Evolutionary conservation across 1,140 invertebrate species (phyloP), one percentile per base, ranked within the genome.

Genomic region (Littorina saxatilis): DNA sequence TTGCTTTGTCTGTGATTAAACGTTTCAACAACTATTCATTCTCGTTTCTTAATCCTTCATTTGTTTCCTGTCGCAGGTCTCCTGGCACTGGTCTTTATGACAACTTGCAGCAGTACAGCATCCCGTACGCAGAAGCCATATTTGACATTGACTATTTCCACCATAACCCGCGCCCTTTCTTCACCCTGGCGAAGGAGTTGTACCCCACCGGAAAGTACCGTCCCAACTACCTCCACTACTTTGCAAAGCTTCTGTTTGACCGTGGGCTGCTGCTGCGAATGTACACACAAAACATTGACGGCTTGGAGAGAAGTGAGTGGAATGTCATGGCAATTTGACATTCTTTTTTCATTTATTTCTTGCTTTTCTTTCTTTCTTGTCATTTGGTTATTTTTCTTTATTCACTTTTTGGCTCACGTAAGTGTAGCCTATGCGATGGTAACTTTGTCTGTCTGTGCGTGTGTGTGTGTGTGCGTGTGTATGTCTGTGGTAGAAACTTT

Each of bases 81-180:
- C 97, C 97, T 9, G 96, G 95, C 40, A 96, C 95, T 83, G 98
- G 98, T 4, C 92, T 99, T 1, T 99, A 99, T 93, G 94, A 96
- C 90, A 99, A 99, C 92, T 93, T 99, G 47, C 94, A 96, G 83
- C 97, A 98, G 91, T 99, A 98, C 90, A 95, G 98, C 87, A 93
- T 99, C 63, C 97, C 97, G 0, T 95, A 98, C 93, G 97, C 98
- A n/a, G 96, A 98, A 90, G 96, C 97, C n/a, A 97, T 99, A 86
- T 99, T 99, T 93, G 97, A 98, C 90, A 95, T 99, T 37, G 88
- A 91, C 68, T 94, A 91, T 86, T 93, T 93, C 84, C 80, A 89
- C 61, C 81, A 85, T 17, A 89, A 92, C 76, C 91, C 92, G 52
- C 94, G 89, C 66, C 91, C 92, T 63, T 93, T 93, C 87, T 92